A percentile compares a stretch with the other conserved stretches of the same genome.
These are phyloP conservation scores for Saxicola maurus DNA, from an alignment of 2,797 vertebrate genomes.

Conservation along the genomic window DNA sequence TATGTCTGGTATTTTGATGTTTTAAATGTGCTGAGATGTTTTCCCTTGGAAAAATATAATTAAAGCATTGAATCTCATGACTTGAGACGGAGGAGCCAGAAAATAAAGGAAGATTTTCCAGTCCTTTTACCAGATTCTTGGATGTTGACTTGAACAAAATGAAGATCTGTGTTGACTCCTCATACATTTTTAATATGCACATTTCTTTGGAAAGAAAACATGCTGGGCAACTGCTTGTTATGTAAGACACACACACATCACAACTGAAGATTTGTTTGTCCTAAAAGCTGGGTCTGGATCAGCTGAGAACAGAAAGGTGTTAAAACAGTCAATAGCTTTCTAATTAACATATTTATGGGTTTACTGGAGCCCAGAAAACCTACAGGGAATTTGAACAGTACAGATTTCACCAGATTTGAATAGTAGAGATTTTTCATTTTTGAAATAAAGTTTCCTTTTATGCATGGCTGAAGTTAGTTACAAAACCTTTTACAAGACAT, in stretches of 20 bases:
- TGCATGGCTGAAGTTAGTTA: background rate
- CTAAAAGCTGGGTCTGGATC: background rate
- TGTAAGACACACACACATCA: background rate
- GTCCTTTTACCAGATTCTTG: background rate
- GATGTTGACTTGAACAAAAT: background rate
- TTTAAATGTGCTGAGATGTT: background rate
- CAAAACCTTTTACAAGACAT: background rate
- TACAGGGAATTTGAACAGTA: background rate
- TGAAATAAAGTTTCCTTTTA: background rate
- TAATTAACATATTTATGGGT: constrained; percentile 14
- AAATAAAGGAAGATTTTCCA: background rate
- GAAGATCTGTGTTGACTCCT: background rate
- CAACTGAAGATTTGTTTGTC: background rate
- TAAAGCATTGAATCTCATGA: background rate
- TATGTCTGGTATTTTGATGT: background rate
- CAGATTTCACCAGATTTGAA: background rate
- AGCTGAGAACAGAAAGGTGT: background rate
- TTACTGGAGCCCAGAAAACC: background rate
- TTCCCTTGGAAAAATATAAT: background rate
- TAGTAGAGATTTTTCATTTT: background rate
- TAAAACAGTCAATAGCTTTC: background rate
- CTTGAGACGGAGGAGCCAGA: background rate
- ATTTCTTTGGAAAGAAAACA: constrained; percentile 1
- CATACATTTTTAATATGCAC: background rate
- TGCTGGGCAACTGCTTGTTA: background rate